phyloP scores from a whole-genome alignment of 2,113 vertebrate species.

The Catharus minimus region DNA sequence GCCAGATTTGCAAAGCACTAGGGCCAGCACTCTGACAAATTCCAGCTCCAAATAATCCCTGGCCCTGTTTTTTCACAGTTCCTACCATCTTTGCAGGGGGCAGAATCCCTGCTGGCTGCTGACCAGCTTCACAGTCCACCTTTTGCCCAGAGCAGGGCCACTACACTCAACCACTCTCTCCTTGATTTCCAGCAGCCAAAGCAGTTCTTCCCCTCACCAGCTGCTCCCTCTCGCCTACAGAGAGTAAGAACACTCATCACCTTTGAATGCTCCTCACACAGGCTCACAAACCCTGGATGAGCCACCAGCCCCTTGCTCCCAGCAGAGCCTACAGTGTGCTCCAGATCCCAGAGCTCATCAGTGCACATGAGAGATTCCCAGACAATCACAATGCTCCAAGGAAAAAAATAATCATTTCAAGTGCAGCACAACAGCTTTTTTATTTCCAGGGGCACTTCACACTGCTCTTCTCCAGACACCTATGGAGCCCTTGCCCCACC shows the following conservation, averaged over 20 bases:
- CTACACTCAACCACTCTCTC: neutral
- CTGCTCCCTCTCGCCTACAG: neutral
- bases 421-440: neutral
- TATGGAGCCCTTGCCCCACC: neutral
- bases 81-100: neutral
- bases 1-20: neutral
- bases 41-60: neutral
- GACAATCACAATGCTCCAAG: neutral
- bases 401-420: neutral
- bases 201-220: neutral
- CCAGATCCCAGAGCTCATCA: neutral
- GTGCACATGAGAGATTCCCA: neutral
- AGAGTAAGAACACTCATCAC: neutral
- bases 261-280: neutral
- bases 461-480: neutral
- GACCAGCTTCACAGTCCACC: neutral
- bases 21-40: neutral
- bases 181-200: neutral
- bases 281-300: neutral
- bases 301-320: neutral
- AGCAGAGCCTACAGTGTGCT: rapidly evolving
- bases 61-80: neutral
- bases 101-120: neutral
- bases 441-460: neutral
- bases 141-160: neutral